Conservation (phyloP, 1,140 invertebrate species). For the Drosophila serrata region DNA sequence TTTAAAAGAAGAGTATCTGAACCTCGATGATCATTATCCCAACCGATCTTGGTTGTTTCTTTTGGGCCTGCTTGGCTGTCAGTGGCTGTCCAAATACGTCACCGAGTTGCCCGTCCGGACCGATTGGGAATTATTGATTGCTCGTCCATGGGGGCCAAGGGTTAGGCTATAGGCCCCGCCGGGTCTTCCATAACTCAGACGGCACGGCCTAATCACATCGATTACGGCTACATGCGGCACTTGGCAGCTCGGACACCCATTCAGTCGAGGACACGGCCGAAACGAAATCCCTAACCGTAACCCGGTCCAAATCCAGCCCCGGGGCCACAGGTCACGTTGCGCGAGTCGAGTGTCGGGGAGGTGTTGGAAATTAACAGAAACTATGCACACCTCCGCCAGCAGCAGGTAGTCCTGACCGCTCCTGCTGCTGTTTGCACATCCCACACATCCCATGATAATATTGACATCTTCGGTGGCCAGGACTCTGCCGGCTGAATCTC, state of each 20-base stretch:
- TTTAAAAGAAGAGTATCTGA: constrained; percentile 30
- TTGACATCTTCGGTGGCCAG: constrained; percentile 68
- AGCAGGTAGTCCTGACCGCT: constrained; percentile 60
- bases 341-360: constrained; percentile 65
- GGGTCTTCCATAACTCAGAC: too few relatives aligned
- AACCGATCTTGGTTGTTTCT: constrained; percentile 42
- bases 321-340: constrained; percentile 73
- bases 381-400: constrained; percentile 68
- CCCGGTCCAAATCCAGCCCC: constrained; percentile 58
- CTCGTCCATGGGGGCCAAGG: constrained; percentile 60
- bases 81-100: constrained; percentile 81
- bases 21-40: neutral
- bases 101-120: constrained; percentile 51
- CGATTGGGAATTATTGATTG: constrained; percentile 74
- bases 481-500: constrained; percentile 61
- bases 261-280: constrained; percentile 32
- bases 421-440: constrained; percentile 67
- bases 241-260: constrained; percentile 62
- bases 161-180: constrained; percentile 41
- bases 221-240: constrained; percentile 70
- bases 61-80: constrained; percentile 65
- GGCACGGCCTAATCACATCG: constrained; percentile 81
- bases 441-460: constrained; percentile 68
- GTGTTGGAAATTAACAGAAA: constrained; percentile 78
- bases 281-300: constrained; percentile 4